Conservation (phyloP, 2,797 vertebrate genomes). For the Esox masquinongy region DNA sequence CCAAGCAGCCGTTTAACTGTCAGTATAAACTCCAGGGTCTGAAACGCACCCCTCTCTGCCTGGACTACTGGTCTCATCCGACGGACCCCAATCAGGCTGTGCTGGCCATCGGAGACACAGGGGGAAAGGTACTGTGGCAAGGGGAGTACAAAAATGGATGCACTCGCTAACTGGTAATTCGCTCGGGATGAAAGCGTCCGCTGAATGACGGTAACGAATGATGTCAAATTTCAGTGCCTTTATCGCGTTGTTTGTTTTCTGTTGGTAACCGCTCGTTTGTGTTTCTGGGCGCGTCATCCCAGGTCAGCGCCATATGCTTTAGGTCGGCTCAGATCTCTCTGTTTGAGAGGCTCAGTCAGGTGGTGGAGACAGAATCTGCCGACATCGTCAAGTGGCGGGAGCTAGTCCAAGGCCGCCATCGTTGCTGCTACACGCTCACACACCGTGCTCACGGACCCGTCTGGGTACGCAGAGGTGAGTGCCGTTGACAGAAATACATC, state of each 20-base stretch:
- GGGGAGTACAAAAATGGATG: too few relatives aligned
- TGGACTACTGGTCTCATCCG: constrained; percentile 79
- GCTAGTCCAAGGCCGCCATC: constrained; percentile 73
- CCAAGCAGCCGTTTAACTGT: constrained; percentile 76
- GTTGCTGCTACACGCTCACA: constrained; percentile 69
- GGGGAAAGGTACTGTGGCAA: constrained; percentile 75
- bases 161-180: too few relatives aligned
- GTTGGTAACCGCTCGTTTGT: constrained; percentile 60
- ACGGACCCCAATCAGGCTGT: constrained; percentile 71
- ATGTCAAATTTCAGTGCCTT: too few relatives aligned
- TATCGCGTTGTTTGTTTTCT: neutral
- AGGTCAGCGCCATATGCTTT: constrained; percentile 78
- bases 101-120: constrained; percentile 78
- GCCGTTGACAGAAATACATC: neutral
- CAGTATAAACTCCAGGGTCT: constrained; percentile 79
- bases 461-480: constrained; percentile 84
- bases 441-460: constrained; percentile 73
- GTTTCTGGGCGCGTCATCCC: constrained; percentile 23
- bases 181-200: too few relatives aligned
- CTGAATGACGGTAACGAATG: too few relatives aligned
- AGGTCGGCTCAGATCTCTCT: constrained; percentile 70
- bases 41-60: constrained; percentile 70
- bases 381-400: constrained; percentile 77
- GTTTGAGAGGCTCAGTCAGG: constrained; percentile 64
- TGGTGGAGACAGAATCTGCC: constrained; percentile 61